Conservation (phyloP, 30 jellyfish, hydroid and myxozoan genomes). For the Pseudorhiza aurosa region DNA sequence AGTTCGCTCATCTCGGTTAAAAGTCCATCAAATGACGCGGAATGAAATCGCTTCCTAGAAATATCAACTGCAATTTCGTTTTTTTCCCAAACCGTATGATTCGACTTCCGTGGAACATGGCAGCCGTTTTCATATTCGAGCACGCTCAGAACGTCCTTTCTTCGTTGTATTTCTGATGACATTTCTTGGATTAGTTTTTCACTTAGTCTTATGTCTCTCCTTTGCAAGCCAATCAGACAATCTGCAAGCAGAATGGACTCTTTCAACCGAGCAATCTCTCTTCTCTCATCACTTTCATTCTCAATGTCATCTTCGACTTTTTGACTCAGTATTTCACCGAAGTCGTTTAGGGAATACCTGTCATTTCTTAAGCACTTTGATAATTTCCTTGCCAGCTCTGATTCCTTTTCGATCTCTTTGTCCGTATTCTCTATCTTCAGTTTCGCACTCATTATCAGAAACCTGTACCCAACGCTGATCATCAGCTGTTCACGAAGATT, state of each 20-base stretch:
- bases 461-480: slow-evolving; percentile 28
- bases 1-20: no score
- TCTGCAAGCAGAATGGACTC: slow-evolving; percentile 45
- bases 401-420: background rate
- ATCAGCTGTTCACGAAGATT: background rate
- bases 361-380: background rate
- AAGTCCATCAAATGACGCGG: no score
- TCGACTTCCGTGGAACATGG: no score
- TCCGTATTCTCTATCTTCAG: background rate
- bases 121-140: background rate
- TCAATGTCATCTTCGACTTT: background rate
- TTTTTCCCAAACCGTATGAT: no score
- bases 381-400: background rate
- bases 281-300: slow-evolving; percentile 2
- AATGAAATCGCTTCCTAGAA: no score
- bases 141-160: background rate
- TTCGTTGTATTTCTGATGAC: background rate
- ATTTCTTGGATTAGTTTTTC: background rate
- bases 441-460: slow-evolving; percentile 16
- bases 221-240: background rate
- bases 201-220: background rate
- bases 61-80: no score
- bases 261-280: slow-evolving; percentile 18
- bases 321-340: background rate
- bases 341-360: background rate